Percentiles rank a stretch among this genome's conserved stretches.
Evolutionary conservation across 2,797 vertebrate species (phyloP).

Genomic region (Neosalanx taihuensis): DNA sequence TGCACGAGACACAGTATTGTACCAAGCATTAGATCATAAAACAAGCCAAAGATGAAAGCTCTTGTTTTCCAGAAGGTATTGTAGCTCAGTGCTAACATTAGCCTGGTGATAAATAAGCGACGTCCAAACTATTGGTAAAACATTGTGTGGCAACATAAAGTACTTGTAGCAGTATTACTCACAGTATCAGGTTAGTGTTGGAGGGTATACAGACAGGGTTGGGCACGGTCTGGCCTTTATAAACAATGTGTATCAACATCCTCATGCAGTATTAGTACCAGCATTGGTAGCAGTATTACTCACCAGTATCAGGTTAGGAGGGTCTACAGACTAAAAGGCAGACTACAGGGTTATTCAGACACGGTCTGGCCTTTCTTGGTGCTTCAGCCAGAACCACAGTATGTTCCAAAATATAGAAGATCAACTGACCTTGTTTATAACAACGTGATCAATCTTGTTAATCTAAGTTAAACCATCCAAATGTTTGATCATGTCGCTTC

Average conservation of each 20-base stretch:
- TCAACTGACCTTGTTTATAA: background rate
- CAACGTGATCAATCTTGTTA: background rate
- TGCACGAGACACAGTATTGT: background rate
- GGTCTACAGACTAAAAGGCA: too few species aligned
- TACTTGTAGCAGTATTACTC: conserved; percentile 26
- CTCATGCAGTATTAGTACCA: too few species aligned
- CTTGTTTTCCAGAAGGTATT: too few species aligned
- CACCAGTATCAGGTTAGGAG: too few species aligned
- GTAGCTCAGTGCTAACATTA: too few species aligned
- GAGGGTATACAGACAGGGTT: conserved; percentile 9
- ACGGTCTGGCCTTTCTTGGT: conserved; percentile 57
- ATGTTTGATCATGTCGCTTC: conserved; percentile 27
- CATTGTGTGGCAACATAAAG: conserved; percentile 14
- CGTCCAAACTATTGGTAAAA: background rate
- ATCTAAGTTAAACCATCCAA: background rate
- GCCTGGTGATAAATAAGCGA: too few species aligned
- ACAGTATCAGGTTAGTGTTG: conserved; percentile 28
- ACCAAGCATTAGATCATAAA: too few species aligned
- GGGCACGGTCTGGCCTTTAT: conserved; percentile 53
- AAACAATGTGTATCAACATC: too few species aligned
- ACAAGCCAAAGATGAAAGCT: too few species aligned
- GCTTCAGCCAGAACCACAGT: conserved; percentile 23
- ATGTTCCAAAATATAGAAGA: conserved; percentile 9
- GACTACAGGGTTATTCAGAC: conserved; percentile 7
- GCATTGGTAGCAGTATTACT: too few species aligned